Percentiles rank a stretch among this genome's conserved stretches.
Conservation (phyloP, 2,888 invertebrate species). For the Lasioglossum morio region DNA sequence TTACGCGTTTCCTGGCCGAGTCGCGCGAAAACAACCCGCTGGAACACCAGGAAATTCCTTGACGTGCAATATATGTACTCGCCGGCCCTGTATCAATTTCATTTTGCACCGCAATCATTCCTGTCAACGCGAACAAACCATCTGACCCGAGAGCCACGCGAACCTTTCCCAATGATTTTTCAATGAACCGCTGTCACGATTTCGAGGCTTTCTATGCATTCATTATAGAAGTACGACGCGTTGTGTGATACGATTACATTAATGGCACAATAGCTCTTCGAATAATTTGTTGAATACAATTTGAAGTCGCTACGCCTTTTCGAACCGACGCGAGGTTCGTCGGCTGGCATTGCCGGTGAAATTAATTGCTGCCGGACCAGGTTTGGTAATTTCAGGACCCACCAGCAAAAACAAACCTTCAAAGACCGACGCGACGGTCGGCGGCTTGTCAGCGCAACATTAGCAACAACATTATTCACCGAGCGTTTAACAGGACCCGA, state of each 20-base stretch:
- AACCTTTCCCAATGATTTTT: too few relatives aligned
- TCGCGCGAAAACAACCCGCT: not conserved
- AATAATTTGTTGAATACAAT: not conserved
- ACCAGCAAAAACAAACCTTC: not conserved
- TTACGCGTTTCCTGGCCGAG: constrained; percentile 14
- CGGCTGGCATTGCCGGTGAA: too few relatives aligned
- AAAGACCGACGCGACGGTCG: not conserved
- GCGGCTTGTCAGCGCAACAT: not conserved
- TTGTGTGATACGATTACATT: too few relatives aligned
- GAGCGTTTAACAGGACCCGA: not conserved
- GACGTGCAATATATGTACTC: not conserved
- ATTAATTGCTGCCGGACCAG: too few relatives aligned
- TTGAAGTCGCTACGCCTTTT: not conserved
- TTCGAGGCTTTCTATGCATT: not conserved
- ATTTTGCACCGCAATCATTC: not conserved
- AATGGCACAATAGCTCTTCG: too few relatives aligned
- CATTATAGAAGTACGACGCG: not conserved
- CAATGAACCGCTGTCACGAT: not conserved
- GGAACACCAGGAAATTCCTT: not conserved
- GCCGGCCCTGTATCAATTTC: not conserved
- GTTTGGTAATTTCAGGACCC: not conserved
- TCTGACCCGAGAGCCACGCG: not conserved
- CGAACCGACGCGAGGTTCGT: too few relatives aligned
- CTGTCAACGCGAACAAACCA: not conserved
- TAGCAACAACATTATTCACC: not conserved